A percentile compares a stretch with the other conserved stretches of the same genome.
phyloP scores from a whole-genome alignment of 53 echinoderm and acorn worm species.

The Paelopatides confundens region DNA sequence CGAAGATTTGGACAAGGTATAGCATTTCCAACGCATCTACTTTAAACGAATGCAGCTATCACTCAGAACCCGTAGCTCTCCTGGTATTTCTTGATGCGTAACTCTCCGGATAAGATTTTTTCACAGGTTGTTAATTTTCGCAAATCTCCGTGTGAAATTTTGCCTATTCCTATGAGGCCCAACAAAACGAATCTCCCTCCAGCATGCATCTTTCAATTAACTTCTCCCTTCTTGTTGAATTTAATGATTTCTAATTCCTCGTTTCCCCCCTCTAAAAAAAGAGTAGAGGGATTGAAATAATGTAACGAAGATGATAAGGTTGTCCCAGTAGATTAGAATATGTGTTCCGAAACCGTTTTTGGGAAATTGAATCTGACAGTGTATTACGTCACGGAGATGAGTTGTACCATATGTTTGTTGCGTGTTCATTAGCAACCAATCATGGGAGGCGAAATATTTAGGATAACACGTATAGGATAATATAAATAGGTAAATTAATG shows the following conservation, averaged over 20 bases:
- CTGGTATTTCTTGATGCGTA: conserved; percentile 28
- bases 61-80: conserved; percentile 23
- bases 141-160: conserved; percentile 41
- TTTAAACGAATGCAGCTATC: conserved; percentile 38
- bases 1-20: conserved; percentile 18
- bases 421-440: conserved; percentile 32
- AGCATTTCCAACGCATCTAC: conserved; percentile 29
- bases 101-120: conserved; percentile 33
- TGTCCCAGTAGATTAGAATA: neutral
- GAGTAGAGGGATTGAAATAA: conserved; percentile 22
- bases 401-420: neutral
- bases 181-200: conserved; percentile 31
- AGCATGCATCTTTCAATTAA: conserved; percentile 38
- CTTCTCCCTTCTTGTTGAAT: conserved; percentile 40
- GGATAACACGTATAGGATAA: neutral
- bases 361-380: conserved; percentile 35
- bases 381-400: conserved; percentile 22
- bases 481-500: no score
- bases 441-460: conserved; percentile 13
- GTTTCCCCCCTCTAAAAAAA: neutral
- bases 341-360: conserved; percentile 39
- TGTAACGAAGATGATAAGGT: conserved; percentile 42
- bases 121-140: conserved; percentile 44
- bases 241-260: conserved; percentile 43
- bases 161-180: conserved; percentile 33